These are phyloP conservation scores for Ectemnius continuus DNA, from an alignment of 2,888 invertebrate species.

Conservation along the genomic window DNA sequence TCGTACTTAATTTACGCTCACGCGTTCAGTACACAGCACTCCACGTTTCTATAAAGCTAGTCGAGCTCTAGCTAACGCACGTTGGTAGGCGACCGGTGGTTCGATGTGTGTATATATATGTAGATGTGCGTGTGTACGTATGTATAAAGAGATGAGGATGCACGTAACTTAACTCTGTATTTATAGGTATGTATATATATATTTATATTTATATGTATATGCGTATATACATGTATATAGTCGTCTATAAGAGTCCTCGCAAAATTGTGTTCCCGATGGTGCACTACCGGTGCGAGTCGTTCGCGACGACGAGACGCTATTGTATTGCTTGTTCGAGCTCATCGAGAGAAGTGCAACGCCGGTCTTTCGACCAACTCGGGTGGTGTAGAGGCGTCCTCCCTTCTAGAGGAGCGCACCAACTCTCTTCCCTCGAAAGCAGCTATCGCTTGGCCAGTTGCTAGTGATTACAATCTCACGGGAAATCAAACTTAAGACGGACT, in stretches of 20 bases:
- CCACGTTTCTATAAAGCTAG: too few species aligned
- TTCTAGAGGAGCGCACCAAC: too few species aligned
- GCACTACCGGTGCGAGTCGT: slow-evolving; percentile 37
- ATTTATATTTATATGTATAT: slow-evolving; percentile 6
- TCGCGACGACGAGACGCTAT: slow-evolving; percentile 39
- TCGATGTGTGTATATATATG: slow-evolving; percentile 9
- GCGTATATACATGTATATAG: slow-evolving; percentile 35
- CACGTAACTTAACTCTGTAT: slow-evolving; percentile 41
- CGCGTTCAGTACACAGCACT: too few species aligned
- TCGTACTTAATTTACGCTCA: too few species aligned
- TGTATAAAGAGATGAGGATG: slow-evolving; percentile 48
- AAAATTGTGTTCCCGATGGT: slow-evolving; percentile 34
- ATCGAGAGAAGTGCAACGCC: slow-evolving; percentile 12
- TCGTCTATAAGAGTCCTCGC: slow-evolving; percentile 34
- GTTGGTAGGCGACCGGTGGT: slow-evolving; percentile 5
- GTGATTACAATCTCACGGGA: too few species aligned
- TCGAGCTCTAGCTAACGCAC: too few species aligned
- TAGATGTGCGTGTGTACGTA: slow-evolving; percentile 16
- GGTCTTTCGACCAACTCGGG: neutral
- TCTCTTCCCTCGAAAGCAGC: too few species aligned
- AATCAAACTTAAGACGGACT: too few species aligned
- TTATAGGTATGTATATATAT: slow-evolving; percentile 35
- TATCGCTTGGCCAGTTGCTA: too few species aligned
- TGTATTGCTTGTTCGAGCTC: slow-evolving; percentile 39
- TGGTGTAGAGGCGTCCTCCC: too few species aligned